Evolutionary conservation across 1,140 invertebrate species (phyloP), one percentile per base, ranked within the genome.

Genomic region (Halyomorpha halys): DNA sequence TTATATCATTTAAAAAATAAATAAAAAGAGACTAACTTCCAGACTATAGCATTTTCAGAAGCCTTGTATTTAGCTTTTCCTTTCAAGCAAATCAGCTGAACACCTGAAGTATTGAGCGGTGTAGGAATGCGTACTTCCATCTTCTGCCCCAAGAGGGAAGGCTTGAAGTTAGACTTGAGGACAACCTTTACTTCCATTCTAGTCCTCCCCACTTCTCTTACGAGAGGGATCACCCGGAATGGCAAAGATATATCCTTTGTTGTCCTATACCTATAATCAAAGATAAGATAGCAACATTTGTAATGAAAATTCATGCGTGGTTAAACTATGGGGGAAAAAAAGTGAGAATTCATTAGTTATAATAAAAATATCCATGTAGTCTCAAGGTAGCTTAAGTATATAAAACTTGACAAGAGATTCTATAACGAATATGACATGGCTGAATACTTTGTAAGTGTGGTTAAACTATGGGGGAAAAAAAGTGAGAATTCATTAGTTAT

Each of bases 141-240:
- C 79, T 99, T 99, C 76, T 99, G 97, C 1, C 97, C 96, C 21
- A 99, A 79, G 9, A 99, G 78, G 0, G 95, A 98, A 0, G 97
- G 92, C 75, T 99, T 99, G 74, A 99, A 99, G 77, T 97, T 99
- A n/a, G 94, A 97, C 77, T 99, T 99, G 4, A 99, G 79, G 3
- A 99, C 97, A 9, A 98, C 94, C 76, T 99, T 99, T 0, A 99
- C 96, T 77, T 99, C 97, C 96, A 99, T 99, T 76, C 98, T 97
- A 65, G 95, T 97, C 65, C 96, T 86, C 0, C 96, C 97, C 19
- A 97, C 94, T 76, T 99, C 97, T 11, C 96, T 82, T 0, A 99
- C 97, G 30, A 99, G 77, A 0, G 97, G 97, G 74, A 99, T 99
- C 34, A 99, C 95, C 60, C 97, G 88, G 83, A 99, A 99, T 69